These are phyloP conservation scores for Mesorhabditis sp. DNA, from an alignment of 2,888 invertebrate species.

Conservation along the genomic window DNA sequence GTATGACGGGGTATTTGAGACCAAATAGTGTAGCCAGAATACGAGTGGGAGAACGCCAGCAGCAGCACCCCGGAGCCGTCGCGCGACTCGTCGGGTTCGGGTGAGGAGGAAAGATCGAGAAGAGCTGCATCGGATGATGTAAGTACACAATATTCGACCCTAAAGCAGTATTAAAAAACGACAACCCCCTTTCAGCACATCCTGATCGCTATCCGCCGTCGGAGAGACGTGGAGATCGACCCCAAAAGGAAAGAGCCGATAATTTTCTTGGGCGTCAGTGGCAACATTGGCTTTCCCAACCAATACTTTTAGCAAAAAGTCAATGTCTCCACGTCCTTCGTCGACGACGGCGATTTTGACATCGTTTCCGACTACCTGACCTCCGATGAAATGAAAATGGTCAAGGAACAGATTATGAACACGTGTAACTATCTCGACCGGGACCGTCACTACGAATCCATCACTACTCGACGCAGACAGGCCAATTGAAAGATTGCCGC, in stretches of 20 bases:
- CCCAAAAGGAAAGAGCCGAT: constrained; percentile 35
- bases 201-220: constrained; percentile 7
- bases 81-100: background rate
- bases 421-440: constrained; percentile 37
- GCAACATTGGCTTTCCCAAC: background rate
- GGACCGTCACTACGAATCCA: constrained; percentile 7
- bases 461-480: too few relatives aligned
- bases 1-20: background rate
- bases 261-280: constrained; percentile 31
- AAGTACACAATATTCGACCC: background rate
- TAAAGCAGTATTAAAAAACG: background rate
- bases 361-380: constrained; percentile 31
- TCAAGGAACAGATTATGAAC: constrained; percentile 37
- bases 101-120: background rate
- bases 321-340: constrained; percentile 26
- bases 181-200: background rate
- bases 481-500: too few relatives aligned
- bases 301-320: constrained; percentile 6
- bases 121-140: background rate
- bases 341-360: constrained; percentile 42
- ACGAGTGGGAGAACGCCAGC: background rate
- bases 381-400: constrained; percentile 28
- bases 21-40: background rate
- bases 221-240: constrained; percentile 33
- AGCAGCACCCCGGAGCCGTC: background rate